These are phyloP conservation scores for Deroplatys truncata DNA, from an alignment of 2,888 invertebrate species.

Conservation along the genomic window DNA sequence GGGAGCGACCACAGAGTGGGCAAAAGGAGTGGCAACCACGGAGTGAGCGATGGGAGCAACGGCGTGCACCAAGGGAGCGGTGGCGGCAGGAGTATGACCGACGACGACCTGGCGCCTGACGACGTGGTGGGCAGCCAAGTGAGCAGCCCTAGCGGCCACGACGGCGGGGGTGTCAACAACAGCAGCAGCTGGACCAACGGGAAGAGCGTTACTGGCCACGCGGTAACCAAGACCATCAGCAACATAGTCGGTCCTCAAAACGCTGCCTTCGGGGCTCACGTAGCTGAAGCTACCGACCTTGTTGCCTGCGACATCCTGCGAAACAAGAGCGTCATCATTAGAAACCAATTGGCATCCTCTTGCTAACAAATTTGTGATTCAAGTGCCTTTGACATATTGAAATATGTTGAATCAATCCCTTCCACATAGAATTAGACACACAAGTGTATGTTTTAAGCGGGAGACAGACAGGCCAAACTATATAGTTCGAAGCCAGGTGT, in stretches of 20 bases:
- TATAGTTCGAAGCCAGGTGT: no score
- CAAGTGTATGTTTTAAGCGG: no score
- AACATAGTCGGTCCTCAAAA: constrained; percentile 38
- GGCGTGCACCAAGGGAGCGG: constrained; percentile 14
- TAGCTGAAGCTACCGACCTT: constrained; percentile 38
- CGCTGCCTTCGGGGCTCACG: constrained; percentile 39
- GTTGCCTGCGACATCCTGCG: constrained; percentile 35
- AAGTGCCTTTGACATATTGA: no score
- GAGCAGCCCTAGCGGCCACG: constrained; percentile 34
- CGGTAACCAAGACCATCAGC: constrained; percentile 39
- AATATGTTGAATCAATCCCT: no score
- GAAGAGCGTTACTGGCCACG: constrained; percentile 39
- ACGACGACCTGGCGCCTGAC: constrained; percentile 28
- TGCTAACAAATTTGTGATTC: no score
- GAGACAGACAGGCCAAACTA: no score
- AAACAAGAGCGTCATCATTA: not conserved
- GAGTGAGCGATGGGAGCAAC: constrained; percentile 19
- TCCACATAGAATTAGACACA: no score
- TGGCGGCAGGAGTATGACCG: constrained; percentile 18
- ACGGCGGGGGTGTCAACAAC: constrained; percentile 37
- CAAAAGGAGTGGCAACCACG: not conserved
- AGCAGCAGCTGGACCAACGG: constrained; percentile 34
- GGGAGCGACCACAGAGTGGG: constrained; percentile 24
- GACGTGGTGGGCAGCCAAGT: constrained; percentile 33
- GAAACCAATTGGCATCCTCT: no score